phyloP scores from a whole-genome alignment of 2,888 invertebrate genomes.

The Zonitis immaculata region DNA sequence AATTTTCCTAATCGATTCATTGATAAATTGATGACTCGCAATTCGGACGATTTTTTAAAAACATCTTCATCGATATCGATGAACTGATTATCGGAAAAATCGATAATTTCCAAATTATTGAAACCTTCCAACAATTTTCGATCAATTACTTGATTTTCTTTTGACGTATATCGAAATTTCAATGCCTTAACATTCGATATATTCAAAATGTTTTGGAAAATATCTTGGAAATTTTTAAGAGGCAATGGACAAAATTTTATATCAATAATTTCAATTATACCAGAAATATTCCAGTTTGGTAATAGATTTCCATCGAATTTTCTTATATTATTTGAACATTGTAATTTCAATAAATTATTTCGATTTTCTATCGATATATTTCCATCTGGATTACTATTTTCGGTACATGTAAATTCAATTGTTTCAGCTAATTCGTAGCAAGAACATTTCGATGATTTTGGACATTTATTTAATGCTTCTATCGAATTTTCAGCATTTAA shows the following conservation, averaged over 20 bases:
- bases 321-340: not conserved
- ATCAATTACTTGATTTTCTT: not conserved
- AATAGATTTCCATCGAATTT: not conserved
- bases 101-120: constrained; percentile 1
- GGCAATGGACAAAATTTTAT: not conserved
- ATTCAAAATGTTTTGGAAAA: not conserved
- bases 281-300: not conserved
- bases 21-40: not conserved
- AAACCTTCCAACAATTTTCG: not conserved
- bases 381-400: not conserved
- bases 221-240: not conserved
- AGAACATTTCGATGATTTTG: not conserved
- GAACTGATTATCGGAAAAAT: not conserved
- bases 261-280: not conserved
- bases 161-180: not conserved
- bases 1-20: not conserved
- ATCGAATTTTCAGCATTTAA: not conserved
- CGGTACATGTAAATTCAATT: not conserved
- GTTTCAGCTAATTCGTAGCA: not conserved
- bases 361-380: not conserved
- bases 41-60: not conserved
- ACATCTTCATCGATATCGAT: not conserved
- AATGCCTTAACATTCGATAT: not conserved
- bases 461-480: not conserved
- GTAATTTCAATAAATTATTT: not conserved